Evolutionary conservation across 2,797 vertebrate genomes (phyloP).

Genomic region (Falco rusticolus): DNA sequence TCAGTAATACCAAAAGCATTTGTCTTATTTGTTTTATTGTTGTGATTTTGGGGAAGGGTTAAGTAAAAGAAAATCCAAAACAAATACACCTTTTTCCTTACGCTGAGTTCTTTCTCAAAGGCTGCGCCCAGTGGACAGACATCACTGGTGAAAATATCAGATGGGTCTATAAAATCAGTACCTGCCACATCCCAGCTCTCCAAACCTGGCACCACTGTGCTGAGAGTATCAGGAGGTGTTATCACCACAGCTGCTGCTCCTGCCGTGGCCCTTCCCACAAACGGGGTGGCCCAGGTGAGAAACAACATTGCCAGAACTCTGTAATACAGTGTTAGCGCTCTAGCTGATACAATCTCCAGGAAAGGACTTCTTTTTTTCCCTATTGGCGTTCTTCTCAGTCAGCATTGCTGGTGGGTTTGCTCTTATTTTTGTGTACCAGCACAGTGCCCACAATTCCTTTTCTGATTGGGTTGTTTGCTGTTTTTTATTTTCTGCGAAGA

Average conservation of each 20-base stretch:
- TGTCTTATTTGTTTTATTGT: background rate
- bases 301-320: background rate
- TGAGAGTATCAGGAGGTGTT: conserved; percentile 93
- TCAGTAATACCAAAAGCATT: background rate
- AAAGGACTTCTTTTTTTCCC: background rate
- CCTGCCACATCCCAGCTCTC: conserved; percentile 87
- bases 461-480: background rate
- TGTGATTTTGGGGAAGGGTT: background rate
- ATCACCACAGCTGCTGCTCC: conserved; percentile 88
- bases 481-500: background rate
- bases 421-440: background rate
- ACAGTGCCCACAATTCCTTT: background rate
- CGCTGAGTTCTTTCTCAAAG: conserved; percentile 53
- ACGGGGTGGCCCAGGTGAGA: conserved; percentile 84
- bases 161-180: conserved; percentile 90
- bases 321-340: rapidly evolving
- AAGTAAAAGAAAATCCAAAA: background rate
- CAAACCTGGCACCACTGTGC: conserved; percentile 91
- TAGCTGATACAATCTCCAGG: background rate
- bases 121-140: conserved; percentile 80
- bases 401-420: background rate
- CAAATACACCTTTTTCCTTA: background rate
- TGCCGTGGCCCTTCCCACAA: conserved; percentile 75
- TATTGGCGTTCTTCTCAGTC: background rate
- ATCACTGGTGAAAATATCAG: conserved; percentile 92